These are phyloP conservation scores for Leucophenga maculata DNA, from an alignment of 2,888 invertebrate species.

Conservation along the genomic window DNA sequence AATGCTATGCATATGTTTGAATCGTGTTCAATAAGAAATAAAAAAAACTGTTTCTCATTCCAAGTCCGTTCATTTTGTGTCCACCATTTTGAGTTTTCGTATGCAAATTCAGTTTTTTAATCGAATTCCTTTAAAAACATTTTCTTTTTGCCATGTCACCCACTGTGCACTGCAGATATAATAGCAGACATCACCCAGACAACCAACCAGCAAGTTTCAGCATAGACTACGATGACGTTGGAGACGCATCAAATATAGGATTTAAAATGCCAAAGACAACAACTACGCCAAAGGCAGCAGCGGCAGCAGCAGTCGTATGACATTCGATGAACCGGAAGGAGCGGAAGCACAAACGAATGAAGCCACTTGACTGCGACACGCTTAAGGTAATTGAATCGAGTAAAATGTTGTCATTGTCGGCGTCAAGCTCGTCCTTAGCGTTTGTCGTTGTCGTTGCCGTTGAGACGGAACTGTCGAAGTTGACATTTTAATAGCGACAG, in stretches of 20 bases:
- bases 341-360: slow-evolving; percentile 12
- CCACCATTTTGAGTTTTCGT: too few species aligned
- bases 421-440: slow-evolving; percentile 25
- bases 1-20: too few species aligned
- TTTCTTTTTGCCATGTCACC: too few species aligned
- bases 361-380: slow-evolving; percentile 64
- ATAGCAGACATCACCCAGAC: too few species aligned
- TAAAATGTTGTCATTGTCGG: slow-evolving; percentile 58
- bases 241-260: slow-evolving; percentile 64
- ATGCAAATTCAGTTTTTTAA: too few species aligned
- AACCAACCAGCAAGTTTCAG: neutral
- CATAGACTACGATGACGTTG: slow-evolving; percentile 1
- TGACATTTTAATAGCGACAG: slow-evolving; percentile 54
- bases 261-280: slow-evolving; percentile 59
- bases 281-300: slow-evolving; percentile 28
- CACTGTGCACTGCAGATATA: too few species aligned
- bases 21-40: too few species aligned
- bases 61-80: too few species aligned
- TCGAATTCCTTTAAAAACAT: too few species aligned
- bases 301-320: neutral
- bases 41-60: too few species aligned
- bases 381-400: slow-evolving; percentile 70
- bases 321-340: too few species aligned
- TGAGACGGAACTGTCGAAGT: slow-evolving; percentile 34
- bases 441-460: slow-evolving; percentile 38